phyloP scores from a whole-genome alignment of 2,113 vertebrate genomes.

The Peromyscus leucopus region DNA sequence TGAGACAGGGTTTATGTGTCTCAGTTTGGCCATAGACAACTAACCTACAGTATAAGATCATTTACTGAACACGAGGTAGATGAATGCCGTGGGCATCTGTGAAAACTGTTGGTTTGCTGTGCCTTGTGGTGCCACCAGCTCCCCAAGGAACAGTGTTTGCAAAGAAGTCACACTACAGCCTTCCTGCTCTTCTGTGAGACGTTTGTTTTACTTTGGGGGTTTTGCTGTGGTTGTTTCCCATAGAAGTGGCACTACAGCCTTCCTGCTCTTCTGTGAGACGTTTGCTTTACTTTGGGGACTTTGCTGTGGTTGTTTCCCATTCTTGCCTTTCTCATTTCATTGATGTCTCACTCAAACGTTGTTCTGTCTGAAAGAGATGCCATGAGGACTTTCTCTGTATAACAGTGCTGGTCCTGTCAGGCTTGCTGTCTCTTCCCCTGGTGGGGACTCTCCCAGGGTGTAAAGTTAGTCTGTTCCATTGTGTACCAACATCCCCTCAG shows the following conservation, averaged over 20 bases:
- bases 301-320: background rate
- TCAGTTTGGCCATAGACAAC: background rate
- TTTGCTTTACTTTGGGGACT: background rate
- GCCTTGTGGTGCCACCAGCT: background rate
- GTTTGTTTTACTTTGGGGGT: background rate
- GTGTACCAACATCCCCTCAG: background rate
- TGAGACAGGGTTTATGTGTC: background rate
- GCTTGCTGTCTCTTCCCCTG: background rate
- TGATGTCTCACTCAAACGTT: background rate
- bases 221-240: background rate
- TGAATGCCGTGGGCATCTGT: background rate
- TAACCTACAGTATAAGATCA: too few relatives aligned
- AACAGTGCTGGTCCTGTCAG: background rate
- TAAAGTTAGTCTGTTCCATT: background rate
- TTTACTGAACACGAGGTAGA: background rate
- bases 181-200: background rate
- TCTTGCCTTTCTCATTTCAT: background rate
- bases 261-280: background rate
- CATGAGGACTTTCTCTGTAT: background rate
- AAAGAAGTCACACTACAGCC: background rate
- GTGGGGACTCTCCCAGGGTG: background rate
- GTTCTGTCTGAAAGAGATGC: background rate
- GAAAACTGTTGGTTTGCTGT: too few relatives aligned
- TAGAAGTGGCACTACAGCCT: background rate
- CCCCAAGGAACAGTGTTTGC: background rate